A percentile compares a stretch with the other conserved stretches of the same genome.
phyloP scores from a whole-genome alignment of 37 sponge, comb jelly and placozoan species.

The Aphrocallistes beatrix region DNA sequence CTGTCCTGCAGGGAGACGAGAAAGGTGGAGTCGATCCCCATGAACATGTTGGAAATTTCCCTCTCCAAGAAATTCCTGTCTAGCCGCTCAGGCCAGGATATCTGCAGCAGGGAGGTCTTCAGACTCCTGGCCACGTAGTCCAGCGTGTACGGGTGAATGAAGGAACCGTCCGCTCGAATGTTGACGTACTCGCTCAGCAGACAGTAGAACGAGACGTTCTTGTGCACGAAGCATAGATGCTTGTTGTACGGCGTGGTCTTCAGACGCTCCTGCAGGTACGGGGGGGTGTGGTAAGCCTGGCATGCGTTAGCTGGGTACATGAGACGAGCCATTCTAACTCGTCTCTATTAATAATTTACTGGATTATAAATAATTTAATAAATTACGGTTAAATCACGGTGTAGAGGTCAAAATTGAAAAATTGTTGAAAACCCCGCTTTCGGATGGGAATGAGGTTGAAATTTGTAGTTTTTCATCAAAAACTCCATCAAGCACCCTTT shows the following conservation, averaged over 20 bases:
- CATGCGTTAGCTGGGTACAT: background rate
- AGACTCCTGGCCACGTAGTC: background rate
- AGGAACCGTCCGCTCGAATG: background rate
- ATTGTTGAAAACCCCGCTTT: too few species aligned
- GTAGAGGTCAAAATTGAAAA: too few species aligned
- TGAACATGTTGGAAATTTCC: background rate
- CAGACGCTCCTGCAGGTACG: background rate
- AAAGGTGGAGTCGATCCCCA: background rate
- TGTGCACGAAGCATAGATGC: constrained; percentile 10
- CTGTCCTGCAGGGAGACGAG: background rate
- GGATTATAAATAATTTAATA: too few species aligned
- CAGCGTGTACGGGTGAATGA: background rate
- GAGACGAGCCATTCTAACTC: too few species aligned
- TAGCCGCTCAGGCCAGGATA: background rate
- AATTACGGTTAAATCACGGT: too few species aligned
- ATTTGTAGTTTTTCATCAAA: too few species aligned
- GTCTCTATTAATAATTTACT: too few species aligned
- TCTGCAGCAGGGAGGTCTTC: background rate
- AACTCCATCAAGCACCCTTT: too few species aligned
- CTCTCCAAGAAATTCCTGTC: background rate
- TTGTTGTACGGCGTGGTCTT: background rate
- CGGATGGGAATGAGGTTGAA: too few species aligned
- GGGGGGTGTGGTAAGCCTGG: background rate
- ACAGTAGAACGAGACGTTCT: constrained; percentile 4
- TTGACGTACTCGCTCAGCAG: constrained; percentile 14